phyloP scores from a whole-genome alignment of 2,797 vertebrate genomes.

The Amblyopsis hoosieri region DNA sequence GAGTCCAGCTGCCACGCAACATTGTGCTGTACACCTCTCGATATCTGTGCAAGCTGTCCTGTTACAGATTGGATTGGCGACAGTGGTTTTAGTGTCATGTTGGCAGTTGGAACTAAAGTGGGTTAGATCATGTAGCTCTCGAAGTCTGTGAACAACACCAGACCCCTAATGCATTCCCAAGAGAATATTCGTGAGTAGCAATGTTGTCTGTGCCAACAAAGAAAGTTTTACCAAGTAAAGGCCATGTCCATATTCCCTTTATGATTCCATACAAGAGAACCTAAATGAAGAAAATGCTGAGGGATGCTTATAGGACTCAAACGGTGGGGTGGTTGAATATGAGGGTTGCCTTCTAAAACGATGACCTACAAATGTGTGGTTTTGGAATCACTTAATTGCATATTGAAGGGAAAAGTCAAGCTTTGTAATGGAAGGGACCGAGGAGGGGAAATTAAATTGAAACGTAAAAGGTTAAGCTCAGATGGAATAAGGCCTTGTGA shows the following conservation, averaged over 20 bases:
- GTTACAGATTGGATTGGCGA: constrained; percentile 13
- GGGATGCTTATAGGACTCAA: neutral
- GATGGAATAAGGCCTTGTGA: no score
- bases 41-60: constrained; percentile 25
- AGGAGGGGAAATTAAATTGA: no score
- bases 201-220: constrained; percentile 19
- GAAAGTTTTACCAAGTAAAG: neutral
- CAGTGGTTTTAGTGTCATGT: neutral
- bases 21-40: constrained; percentile 53
- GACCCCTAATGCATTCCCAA: constrained; percentile 2
- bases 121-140: constrained; percentile 9
- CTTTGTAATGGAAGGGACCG: no score
- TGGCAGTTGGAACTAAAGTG: constrained; percentile 28
- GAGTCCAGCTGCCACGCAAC: constrained; percentile 14
- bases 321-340: constrained; percentile 6
- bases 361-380: no score
- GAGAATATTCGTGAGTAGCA: constrained; percentile 5
- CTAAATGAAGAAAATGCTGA: no score
- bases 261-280: no score
- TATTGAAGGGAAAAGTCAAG: no score
- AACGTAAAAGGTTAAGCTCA: no score
- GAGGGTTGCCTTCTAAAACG: neutral
- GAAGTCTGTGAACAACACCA: no score
- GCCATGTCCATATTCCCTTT: neutral
- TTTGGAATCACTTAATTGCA: no score